Conservation (phyloP, 2,888 invertebrate species). For the Harmothoe impar region DNA sequence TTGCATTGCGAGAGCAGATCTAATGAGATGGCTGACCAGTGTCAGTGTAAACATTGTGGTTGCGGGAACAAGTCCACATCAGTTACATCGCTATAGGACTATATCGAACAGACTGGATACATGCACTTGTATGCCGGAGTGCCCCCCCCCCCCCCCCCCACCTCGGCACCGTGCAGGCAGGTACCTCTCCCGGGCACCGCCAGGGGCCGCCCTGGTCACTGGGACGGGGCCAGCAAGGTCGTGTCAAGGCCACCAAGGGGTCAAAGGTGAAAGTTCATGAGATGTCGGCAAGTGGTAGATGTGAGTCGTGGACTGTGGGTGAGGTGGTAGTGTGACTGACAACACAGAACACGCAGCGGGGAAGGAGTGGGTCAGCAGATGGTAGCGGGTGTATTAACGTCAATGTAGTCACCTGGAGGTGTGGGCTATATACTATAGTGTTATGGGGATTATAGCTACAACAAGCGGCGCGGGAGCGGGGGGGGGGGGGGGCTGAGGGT, state of each 20-base stretch:
- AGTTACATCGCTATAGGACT: not conserved
- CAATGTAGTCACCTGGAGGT: too few species aligned
- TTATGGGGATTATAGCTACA: not conserved
- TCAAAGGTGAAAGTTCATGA: conserved; percentile 57
- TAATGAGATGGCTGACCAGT: too few species aligned
- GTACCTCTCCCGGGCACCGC: not conserved
- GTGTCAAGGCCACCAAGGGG: conserved; percentile 33
- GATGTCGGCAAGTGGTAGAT: conserved; percentile 27
- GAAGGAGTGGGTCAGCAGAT: conserved; percentile 2
- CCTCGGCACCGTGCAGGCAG: conserved; percentile 12
- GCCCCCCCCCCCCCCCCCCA: not conserved
- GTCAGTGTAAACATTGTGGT: too few species aligned
- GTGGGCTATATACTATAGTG: not conserved
- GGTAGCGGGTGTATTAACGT: not conserved
- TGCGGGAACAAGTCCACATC: too few species aligned
- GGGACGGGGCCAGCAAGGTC: conserved; percentile 47
- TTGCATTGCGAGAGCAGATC: too few species aligned
- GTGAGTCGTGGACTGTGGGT: not conserved
- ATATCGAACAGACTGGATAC: conserved; percentile 32
- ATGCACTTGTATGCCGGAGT: not conserved
- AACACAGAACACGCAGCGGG: not conserved
- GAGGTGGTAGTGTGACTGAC: not conserved
- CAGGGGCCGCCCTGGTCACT: conserved; percentile 39
- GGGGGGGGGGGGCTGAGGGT: not conserved
- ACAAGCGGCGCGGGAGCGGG: not conserved